phyloP scores from a whole-genome alignment of 2,797 vertebrate genomes.

The Zenarchopterus dispar region DNA sequence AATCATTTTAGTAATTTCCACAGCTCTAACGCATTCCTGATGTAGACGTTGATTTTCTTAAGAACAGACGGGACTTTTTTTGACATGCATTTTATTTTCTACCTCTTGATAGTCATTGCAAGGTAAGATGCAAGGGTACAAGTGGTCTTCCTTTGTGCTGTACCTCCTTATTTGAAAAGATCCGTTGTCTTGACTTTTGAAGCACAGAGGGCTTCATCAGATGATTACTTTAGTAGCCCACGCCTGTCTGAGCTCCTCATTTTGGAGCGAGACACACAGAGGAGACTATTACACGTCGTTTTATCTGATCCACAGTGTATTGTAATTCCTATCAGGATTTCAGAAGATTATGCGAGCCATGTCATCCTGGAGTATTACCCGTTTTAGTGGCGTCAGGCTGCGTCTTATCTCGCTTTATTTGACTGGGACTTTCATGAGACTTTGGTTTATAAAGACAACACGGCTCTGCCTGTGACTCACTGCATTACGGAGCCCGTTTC shows the following conservation, averaged over 20 bases:
- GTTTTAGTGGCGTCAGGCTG: slow-evolving; percentile 56
- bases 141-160: slow-evolving; percentile 40
- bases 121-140: slow-evolving; percentile 33
- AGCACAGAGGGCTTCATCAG: slow-evolving; percentile 49
- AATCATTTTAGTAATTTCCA: slow-evolving; percentile 35
- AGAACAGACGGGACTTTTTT: slow-evolving; percentile 27
- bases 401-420: slow-evolving; percentile 66
- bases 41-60: slow-evolving; percentile 48
- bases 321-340: slow-evolving; percentile 76
- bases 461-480: slow-evolving; percentile 39
- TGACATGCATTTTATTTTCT: slow-evolving; percentile 21
- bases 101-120: slow-evolving; percentile 23
- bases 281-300: slow-evolving; percentile 58
- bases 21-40: slow-evolving; percentile 36
- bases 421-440: slow-evolving; percentile 53
- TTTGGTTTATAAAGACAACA: slow-evolving; percentile 49
- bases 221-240: slow-evolving; percentile 48
- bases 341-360: slow-evolving; percentile 58
- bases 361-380: slow-evolving; percentile 58
- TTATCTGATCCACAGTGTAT: slow-evolving; percentile 71
- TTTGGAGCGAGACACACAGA: slow-evolving; percentile 47
- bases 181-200: slow-evolving; percentile 65
- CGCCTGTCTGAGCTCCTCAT: slow-evolving; percentile 51
- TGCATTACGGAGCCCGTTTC: slow-evolving; percentile 28
- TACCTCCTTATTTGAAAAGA: slow-evolving; percentile 54